phyloP scores from a whole-genome alignment of 2,888 invertebrate genomes.

The Agrotis exclamationis region DNA sequence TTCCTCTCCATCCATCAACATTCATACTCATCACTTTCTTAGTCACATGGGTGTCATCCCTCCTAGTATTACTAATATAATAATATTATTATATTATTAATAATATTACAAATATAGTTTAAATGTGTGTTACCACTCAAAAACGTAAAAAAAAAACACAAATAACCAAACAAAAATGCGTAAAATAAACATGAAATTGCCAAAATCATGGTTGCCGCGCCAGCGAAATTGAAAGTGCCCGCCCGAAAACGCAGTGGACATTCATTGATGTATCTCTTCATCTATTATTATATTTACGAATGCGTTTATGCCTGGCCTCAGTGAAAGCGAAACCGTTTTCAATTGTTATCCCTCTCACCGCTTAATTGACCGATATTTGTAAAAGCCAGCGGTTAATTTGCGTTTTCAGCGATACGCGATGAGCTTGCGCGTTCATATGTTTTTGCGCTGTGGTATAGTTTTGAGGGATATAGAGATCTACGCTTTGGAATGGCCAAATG shows the following conservation, averaged over 20 bases:
- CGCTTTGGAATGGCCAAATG: too few relatives aligned
- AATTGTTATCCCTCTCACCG: conserved; percentile 87
- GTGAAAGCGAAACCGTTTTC: conserved; percentile 88
- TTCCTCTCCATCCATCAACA: too few relatives aligned
- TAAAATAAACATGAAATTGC: conserved; percentile 44
- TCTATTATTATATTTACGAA: conserved; percentile 90
- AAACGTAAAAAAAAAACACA: conserved; percentile 7
- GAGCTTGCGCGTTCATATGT: conserved; percentile 34
- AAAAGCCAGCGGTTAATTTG: conserved; percentile 81
- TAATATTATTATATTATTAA: too few relatives aligned
- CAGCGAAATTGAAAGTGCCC: conserved; percentile 87
- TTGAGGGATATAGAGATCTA: neutral
- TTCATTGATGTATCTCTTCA: conserved; percentile 85
- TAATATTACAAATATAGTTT: neutral
- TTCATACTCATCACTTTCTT: too few relatives aligned
- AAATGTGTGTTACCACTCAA: too few relatives aligned
- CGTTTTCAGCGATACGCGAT: conserved; percentile 60
- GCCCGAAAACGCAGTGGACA: conserved; percentile 82
- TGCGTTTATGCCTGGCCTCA: conserved; percentile 78
- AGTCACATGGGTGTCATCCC: too few relatives aligned
- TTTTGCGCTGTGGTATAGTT: conserved; percentile 36
- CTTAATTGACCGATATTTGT: conserved; percentile 90
- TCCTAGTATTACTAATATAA: too few relatives aligned
- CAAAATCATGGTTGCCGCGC: conserved; percentile 60
- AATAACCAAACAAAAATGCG: conserved; percentile 15